These are phyloP conservation scores for Tachina fera DNA, from an alignment of 2,888 invertebrate species.

Conservation along the genomic window DNA sequence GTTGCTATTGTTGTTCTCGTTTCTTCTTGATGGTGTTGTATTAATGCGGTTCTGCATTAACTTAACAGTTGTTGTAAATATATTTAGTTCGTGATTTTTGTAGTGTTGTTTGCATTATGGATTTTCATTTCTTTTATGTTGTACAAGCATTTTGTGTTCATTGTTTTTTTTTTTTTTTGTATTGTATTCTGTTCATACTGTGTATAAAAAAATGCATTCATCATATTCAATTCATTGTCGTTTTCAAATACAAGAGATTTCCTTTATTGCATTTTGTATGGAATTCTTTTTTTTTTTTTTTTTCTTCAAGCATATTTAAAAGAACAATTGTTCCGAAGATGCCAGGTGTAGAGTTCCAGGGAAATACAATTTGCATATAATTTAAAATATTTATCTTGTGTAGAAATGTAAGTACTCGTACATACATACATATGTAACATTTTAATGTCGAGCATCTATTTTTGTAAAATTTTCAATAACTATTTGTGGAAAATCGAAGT, in stretches of 20 bases:
- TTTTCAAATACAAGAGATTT: conserved; percentile 66
- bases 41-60: conserved; percentile 55
- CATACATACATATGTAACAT: not conserved
- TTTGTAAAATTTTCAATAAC: not conserved
- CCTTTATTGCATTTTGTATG: conserved; percentile 51
- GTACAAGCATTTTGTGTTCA: conserved; percentile 10
- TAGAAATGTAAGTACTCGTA: not conserved
- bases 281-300: conserved; percentile 24
- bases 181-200: conserved; percentile 33
- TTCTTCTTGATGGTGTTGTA: conserved; percentile 42
- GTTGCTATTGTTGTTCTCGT: not conserved
- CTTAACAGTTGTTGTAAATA: conserved; percentile 56
- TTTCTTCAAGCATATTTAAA: conserved; percentile 34
- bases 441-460: not conserved
- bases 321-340: conserved; percentile 62
- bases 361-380: conserved; percentile 68
- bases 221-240: conserved; percentile 65
- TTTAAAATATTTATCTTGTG: conserved; percentile 32
- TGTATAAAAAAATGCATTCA: conserved; percentile 63
- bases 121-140: conserved; percentile 64
- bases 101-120: conserved; percentile 70
- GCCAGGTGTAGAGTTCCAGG: conserved; percentile 68
- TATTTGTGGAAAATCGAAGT: not conserved
- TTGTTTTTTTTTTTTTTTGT: conserved; percentile 39
- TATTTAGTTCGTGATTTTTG: conserved; percentile 70